Conservation (phyloP, 2,888 invertebrate species). For the Steinernema scapterisci region DNA sequence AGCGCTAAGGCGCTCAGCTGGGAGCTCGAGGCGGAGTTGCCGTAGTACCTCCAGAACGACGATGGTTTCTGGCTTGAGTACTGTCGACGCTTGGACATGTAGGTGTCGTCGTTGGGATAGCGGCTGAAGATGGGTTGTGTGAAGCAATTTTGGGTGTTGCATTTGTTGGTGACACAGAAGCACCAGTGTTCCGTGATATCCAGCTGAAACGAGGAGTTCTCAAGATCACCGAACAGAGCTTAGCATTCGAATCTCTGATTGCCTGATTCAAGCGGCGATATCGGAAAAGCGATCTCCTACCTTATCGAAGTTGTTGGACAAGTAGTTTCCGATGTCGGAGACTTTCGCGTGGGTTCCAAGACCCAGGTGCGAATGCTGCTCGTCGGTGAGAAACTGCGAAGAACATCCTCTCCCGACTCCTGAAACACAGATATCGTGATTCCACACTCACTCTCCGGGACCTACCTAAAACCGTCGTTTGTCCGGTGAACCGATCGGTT, state of each 20-base stretch:
- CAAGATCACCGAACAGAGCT: too few relatives aligned
- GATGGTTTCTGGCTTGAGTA: slow-evolving; percentile 17
- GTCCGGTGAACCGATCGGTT: slow-evolving; percentile 55
- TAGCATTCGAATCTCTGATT: neutral
- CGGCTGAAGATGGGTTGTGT: slow-evolving; percentile 30
- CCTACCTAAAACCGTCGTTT: slow-evolving; percentile 52
- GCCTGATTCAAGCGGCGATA: neutral
- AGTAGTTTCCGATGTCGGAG: slow-evolving; percentile 54
- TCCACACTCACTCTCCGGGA: slow-evolving; percentile 33
- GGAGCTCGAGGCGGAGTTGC: neutral
- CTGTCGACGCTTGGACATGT: slow-evolving; percentile 33
- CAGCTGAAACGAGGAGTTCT: slow-evolving; percentile 49
- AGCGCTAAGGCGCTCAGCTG: neutral
- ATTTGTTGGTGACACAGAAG: slow-evolving; percentile 60
- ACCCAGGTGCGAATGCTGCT: slow-evolving; percentile 58
- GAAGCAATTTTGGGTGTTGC: slow-evolving; percentile 51
- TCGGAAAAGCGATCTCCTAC: slow-evolving; percentile 35
- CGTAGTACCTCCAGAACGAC: slow-evolving; percentile 14
- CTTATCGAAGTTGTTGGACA: slow-evolving; percentile 60
- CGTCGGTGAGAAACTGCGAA: slow-evolving; percentile 56
- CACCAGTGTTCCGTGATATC: slow-evolving; percentile 63
- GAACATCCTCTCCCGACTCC: slow-evolving; percentile 62
- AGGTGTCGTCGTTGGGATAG: slow-evolving; percentile 33
- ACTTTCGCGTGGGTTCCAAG: slow-evolving; percentile 54
- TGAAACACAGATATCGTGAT: slow-evolving; percentile 26